Evolutionary conservation across 2,797 vertebrate species (phyloP).

Genomic region (Enteromius paludinosus): DNA sequence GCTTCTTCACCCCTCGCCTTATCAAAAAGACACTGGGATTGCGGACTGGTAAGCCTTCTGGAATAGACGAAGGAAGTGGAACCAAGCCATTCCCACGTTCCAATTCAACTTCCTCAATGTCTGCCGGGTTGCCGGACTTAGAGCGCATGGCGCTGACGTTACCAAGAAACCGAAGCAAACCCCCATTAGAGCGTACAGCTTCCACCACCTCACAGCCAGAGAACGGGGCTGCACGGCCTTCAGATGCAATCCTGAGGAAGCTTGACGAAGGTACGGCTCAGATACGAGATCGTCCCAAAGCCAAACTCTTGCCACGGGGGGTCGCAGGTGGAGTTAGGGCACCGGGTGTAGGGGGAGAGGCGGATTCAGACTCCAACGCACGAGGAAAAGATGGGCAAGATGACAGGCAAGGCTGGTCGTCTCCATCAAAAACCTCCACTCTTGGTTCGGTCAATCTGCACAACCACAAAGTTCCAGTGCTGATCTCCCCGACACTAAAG

Average conservation of each 20-base stretch:
- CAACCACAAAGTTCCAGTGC: conserved; percentile 98
- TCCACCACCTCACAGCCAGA: conserved; percentile 89
- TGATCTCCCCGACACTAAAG: conserved; percentile 96
- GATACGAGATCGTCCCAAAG: conserved; percentile 93
- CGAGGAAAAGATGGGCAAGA: conserved; percentile 83
- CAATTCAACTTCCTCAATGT: conserved; percentile 99
- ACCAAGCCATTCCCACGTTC: conserved; percentile 90
- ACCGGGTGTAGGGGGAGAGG: conserved; percentile 78
- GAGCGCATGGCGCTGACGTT: conserved; percentile 95
- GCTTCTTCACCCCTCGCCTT: conserved; percentile 97
- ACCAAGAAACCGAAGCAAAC: conserved; percentile 95
- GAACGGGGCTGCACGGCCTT: conserved; percentile 84
- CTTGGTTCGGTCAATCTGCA: conserved; percentile 75
- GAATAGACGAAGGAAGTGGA: conserved; percentile 82
- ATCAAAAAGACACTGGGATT: conserved; percentile 98
- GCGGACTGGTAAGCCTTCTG: conserved; percentile 88
- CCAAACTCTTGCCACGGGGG: conserved; percentile 90
- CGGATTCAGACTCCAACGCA: conserved; percentile 71
- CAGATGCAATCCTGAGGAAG: conserved; percentile 82
- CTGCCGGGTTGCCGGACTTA: conserved; percentile 93
- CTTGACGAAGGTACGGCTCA: conserved; percentile 89
- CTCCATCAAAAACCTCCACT: conserved; percentile 83
- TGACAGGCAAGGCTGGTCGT: conserved; percentile 85
- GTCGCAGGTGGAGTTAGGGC: conserved; percentile 71
- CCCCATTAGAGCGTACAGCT: conserved; percentile 90